Evolutionary conservation across 2,888 invertebrate genomes (phyloP).

Genomic region (Carpatolechia fugitivella): DNA sequence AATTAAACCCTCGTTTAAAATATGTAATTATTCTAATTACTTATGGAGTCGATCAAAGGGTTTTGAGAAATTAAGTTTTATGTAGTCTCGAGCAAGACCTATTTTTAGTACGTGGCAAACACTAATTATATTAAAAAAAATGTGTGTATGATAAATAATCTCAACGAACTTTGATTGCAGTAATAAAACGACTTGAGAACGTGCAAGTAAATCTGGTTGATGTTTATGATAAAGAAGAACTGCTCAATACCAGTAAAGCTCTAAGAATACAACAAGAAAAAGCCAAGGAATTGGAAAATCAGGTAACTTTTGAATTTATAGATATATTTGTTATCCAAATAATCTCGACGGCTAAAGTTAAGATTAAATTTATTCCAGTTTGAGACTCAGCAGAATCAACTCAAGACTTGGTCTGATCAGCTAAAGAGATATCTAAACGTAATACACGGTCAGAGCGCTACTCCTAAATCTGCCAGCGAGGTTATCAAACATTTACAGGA

Average conservation of each 20-base stretch:
- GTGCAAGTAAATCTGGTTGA: slow-evolving; percentile 82
- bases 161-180: too few relatives aligned
- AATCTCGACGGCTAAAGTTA: too few relatives aligned
- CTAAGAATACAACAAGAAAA: slow-evolving; percentile 76
- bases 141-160: too few relatives aligned
- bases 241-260: slow-evolving; percentile 75
- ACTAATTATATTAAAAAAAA: too few relatives aligned
- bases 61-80: too few relatives aligned
- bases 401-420: slow-evolving; percentile 74
- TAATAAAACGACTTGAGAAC: slow-evolving; percentile 73
- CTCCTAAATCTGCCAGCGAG: slow-evolving; percentile 78
- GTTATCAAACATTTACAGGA: slow-evolving; percentile 86
- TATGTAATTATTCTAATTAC: too few relatives aligned
- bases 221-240: slow-evolving; percentile 81
- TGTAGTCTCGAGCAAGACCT: too few relatives aligned
- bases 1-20: too few relatives aligned
- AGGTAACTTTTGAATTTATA: slow-evolving; percentile 39
- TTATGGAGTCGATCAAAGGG: too few relatives aligned
- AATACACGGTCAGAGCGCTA: slow-evolving; percentile 70
- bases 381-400: slow-evolving; percentile 65
- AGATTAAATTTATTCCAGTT: slow-evolving; percentile 45
- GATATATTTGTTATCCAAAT: neutral
- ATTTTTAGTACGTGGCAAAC: too few relatives aligned
- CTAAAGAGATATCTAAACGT: slow-evolving; percentile 83
- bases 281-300: slow-evolving; percentile 65